phyloP scores from a whole-genome alignment of 2,888 invertebrate genomes.

The Trachelus iudaicus region DNA sequence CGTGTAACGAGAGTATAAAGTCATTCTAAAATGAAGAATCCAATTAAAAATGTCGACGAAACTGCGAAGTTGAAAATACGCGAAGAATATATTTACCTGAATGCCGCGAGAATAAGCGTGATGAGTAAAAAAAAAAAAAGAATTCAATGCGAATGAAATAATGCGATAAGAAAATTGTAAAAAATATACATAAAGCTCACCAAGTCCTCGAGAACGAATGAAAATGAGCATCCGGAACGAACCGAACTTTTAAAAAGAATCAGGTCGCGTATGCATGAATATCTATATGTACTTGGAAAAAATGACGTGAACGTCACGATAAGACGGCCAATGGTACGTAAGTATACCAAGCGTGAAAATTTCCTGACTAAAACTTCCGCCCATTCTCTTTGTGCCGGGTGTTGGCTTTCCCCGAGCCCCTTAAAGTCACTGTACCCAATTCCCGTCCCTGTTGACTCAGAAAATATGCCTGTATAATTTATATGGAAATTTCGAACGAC shows the following conservation, averaged over 20 bases:
- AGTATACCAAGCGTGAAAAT: background rate
- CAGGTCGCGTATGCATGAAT: background rate
- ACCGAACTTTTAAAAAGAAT: background rate
- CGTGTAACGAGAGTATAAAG: background rate
- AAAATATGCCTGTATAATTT: background rate
- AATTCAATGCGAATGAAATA: background rate
- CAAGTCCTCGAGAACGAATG: background rate
- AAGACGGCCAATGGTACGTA: background rate
- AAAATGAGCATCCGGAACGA: background rate
- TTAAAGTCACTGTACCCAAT: background rate
- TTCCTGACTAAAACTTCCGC: background rate
- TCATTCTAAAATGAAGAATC: background rate
- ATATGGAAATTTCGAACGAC: background rate
- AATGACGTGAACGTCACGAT: background rate
- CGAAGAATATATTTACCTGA: background rate
- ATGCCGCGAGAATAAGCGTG: background rate
- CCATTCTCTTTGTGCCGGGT: background rate
- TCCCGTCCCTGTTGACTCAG: background rate
- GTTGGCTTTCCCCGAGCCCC: background rate
- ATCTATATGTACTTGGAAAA: background rate
- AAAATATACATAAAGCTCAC: background rate
- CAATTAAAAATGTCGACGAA: background rate
- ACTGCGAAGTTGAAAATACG: background rate
- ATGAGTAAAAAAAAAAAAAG: background rate
- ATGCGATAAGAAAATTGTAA: background rate